Conservation (phyloP, 1,140 invertebrate species). For the Drosophila nannoptera region DNA sequence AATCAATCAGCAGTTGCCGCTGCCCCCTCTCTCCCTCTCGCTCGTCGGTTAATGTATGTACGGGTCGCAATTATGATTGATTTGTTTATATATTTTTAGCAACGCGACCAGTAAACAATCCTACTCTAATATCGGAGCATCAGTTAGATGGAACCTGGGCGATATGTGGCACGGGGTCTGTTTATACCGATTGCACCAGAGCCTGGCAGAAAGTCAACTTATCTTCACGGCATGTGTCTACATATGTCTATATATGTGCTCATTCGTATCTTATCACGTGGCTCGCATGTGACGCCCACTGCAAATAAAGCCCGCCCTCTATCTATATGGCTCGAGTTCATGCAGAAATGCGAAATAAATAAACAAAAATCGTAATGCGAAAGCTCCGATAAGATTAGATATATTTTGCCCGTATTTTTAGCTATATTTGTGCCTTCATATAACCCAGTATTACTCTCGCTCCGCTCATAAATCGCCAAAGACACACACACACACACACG, state of each 20-base stretch:
- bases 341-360: slow-evolving; percentile 21
- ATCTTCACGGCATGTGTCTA: background rate
- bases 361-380: slow-evolving; percentile 33
- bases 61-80: slow-evolving; percentile 29
- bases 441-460: background rate
- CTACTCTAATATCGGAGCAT: slow-evolving; percentile 11
- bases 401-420: slow-evolving; percentile 6
- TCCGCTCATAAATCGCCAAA: slow-evolving; percentile 2
- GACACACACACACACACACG: background rate
- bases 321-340: background rate
- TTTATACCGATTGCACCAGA: slow-evolving; percentile 30
- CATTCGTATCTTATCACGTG: slow-evolving; percentile 40
- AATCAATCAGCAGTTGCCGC: slow-evolving; percentile 53
- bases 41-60: slow-evolving; percentile 3
- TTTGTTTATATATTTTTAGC: slow-evolving; percentile 38
- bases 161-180: background rate
- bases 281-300: slow-evolving; percentile 15
- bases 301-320: slow-evolving; percentile 15
- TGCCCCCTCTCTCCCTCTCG: background rate
- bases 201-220: background rate
- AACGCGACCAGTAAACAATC: slow-evolving; percentile 9
- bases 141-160: slow-evolving; percentile 10
- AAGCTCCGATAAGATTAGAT: slow-evolving; percentile 47
- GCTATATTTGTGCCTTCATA: background rate
- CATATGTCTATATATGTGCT: background rate